Evolutionary conservation across 2,113 vertebrate genomes (phyloP).

Genomic region (Thamnaconus septentrionalis): DNA sequence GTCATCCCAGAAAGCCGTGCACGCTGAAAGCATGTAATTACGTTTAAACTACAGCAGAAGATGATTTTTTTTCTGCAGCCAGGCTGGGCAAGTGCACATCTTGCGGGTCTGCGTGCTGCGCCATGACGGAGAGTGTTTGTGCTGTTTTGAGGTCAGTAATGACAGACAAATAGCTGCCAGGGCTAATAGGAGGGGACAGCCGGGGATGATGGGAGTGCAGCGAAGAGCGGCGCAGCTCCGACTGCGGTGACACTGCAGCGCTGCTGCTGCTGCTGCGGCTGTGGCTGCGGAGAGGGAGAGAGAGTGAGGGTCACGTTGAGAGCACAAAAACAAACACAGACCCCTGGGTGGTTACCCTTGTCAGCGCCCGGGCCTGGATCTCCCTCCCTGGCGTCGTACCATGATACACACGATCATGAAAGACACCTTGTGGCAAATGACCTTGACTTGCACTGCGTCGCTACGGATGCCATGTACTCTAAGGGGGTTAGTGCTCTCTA

Average conservation of each 20-base stretch:
- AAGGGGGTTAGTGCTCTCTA: too few species aligned
- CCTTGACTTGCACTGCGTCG: too few species aligned
- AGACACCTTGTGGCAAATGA: too few species aligned
- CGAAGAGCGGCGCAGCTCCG: constrained; percentile 20
- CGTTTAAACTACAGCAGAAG: constrained; percentile 37
- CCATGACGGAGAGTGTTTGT: constrained; percentile 57
- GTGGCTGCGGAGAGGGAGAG: constrained; percentile 19
- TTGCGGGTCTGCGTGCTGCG: constrained; percentile 21
- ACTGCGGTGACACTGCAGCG: constrained; percentile 28
- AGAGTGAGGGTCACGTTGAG: constrained; percentile 38
- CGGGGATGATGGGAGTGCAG: constrained; percentile 47
- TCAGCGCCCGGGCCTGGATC: constrained; percentile 4
- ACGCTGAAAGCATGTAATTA: constrained; percentile 41
- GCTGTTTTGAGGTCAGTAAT: constrained; percentile 73
- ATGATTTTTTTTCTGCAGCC: constrained; percentile 33
- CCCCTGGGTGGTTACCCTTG: constrained; percentile 12
- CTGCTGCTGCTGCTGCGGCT: constrained; percentile 3
- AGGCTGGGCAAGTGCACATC: constrained; percentile 14
- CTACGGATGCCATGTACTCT: too few species aligned
- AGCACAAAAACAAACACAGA: constrained; percentile 33
- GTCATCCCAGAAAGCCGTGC: constrained; percentile 25
- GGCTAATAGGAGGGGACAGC: constrained; percentile 66
- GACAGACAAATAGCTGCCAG: constrained; percentile 69
- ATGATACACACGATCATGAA: too few species aligned
- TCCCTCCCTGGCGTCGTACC: too few species aligned